These are phyloP conservation scores for Steinernema feltiae DNA, from an alignment of 1,140 invertebrate genomes.

Conservation along the genomic window DNA sequence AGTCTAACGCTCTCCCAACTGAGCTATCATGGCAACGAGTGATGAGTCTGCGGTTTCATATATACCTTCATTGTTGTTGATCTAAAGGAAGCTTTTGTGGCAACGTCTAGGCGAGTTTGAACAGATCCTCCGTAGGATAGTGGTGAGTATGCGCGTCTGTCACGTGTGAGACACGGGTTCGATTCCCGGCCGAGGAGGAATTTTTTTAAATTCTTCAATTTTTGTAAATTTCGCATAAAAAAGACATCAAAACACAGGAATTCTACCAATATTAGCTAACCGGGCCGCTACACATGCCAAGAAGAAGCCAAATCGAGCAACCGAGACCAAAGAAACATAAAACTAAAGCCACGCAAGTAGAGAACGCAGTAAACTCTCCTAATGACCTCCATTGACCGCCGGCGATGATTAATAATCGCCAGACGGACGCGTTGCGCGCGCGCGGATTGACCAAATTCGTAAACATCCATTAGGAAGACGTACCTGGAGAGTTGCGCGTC, in stretches of 20 bases:
- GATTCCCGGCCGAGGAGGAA: constrained; percentile 43
- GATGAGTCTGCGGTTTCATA: no score
- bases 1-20: constrained; percentile 60
- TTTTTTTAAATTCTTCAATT: not conserved
- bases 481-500: not conserved
- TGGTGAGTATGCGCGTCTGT: constrained; percentile 50
- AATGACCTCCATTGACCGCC: not conserved
- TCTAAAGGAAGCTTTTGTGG: no score
- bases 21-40: constrained; percentile 41
- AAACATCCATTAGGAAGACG: not conserved
- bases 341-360: not conserved
- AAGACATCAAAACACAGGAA: not conserved
- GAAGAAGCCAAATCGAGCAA: no score
- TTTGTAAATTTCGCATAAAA: not conserved
- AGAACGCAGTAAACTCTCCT: not conserved
- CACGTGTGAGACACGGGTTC: constrained; percentile 51
- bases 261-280: no score
- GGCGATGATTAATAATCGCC: not conserved
- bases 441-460: not conserved
- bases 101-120: no score
- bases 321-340: not conserved
- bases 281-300: no score
- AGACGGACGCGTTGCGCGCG: no score
- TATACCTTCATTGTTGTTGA: no score
- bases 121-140: constrained; percentile 45